Conservation (phyloP, 64 coral and sea anemone genomes). For the Montipora efflorescens region DNA sequence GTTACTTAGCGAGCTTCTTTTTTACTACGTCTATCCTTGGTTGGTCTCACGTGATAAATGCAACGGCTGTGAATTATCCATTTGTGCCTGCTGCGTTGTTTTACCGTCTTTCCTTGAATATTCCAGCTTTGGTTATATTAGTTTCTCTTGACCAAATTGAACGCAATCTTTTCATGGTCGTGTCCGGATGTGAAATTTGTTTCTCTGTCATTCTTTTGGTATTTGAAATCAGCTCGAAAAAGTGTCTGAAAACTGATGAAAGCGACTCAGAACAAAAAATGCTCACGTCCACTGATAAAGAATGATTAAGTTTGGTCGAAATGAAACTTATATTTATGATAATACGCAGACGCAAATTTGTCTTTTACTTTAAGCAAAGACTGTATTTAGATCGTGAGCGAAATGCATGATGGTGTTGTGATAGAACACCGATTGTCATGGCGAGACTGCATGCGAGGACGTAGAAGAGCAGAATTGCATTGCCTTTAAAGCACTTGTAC, state of each 20-base stretch:
- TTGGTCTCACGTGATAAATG: slow-evolving; percentile 55
- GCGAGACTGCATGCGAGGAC: too few species aligned
- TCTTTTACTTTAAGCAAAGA: too few species aligned
- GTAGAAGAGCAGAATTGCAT: too few species aligned
- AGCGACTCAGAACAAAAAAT: not conserved
- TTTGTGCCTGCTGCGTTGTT: slow-evolving; percentile 45
- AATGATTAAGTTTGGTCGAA: not conserved
- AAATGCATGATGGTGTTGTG: too few species aligned
- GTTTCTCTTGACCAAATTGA: slow-evolving; percentile 63
- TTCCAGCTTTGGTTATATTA: slow-evolving; percentile 29
- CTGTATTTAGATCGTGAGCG: too few species aligned
- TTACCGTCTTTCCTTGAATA: slow-evolving; percentile 50
- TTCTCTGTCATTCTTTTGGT: not conserved
- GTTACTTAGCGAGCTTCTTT: slow-evolving; percentile 59
- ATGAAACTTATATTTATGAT: too few species aligned
- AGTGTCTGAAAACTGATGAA: not conserved
- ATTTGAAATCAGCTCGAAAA: not conserved
- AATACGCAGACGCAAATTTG: too few species aligned
- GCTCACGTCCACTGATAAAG: not conserved
- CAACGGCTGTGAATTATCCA: slow-evolving; percentile 21
- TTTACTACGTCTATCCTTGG: slow-evolving; percentile 54
- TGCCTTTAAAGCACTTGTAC: too few species aligned
- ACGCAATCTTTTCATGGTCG: slow-evolving; percentile 23
- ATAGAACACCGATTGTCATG: too few species aligned
- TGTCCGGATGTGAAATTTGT: not conserved